These are phyloP conservation scores for Australoheros facetus DNA, from an alignment of 2,797 vertebrate species.

Conservation along the genomic window DNA sequence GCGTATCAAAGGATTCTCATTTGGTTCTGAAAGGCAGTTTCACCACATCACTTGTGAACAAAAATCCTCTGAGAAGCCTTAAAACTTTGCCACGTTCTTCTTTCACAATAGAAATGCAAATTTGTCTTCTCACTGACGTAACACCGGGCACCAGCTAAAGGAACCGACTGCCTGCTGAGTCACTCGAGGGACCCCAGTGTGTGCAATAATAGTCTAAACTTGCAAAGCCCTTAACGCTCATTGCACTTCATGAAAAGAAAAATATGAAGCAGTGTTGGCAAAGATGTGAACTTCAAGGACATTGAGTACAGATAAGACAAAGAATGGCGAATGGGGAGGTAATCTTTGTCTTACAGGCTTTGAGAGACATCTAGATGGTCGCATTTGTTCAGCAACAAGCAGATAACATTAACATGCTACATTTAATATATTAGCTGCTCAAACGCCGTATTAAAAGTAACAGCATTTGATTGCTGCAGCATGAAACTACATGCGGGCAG, in stretches of 20 bases:
- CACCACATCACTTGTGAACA: slow-evolving; percentile 9
- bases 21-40: slow-evolving; percentile 35
- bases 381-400: background rate
- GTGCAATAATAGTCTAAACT: slow-evolving; percentile 11
- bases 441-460: background rate
- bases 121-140: slow-evolving; percentile 29
- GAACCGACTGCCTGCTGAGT: slow-evolving; percentile 48
- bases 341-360: background rate
- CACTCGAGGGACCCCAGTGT: slow-evolving; percentile 24
- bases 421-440: background rate
- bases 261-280: slow-evolving; percentile 8
- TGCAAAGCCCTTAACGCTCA: slow-evolving; percentile 29
- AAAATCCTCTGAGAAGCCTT: slow-evolving; percentile 17
- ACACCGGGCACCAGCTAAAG: slow-evolving; percentile 19
- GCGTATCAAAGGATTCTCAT: background rate
- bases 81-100: slow-evolving; percentile 10
- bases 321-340: background rate
- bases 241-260: slow-evolving; percentile 9
- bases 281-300: background rate
- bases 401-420: background rate
- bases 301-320: background rate
- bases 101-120: slow-evolving; percentile 56
- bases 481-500: slow-evolving; percentile 1
- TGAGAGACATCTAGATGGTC: background rate
- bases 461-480: background rate